Evolutionary conservation across 2,113 vertebrate genomes (phyloP), one percentile per base, ranked within the genome.

Genomic region (Cichladusa arquata): DNA sequence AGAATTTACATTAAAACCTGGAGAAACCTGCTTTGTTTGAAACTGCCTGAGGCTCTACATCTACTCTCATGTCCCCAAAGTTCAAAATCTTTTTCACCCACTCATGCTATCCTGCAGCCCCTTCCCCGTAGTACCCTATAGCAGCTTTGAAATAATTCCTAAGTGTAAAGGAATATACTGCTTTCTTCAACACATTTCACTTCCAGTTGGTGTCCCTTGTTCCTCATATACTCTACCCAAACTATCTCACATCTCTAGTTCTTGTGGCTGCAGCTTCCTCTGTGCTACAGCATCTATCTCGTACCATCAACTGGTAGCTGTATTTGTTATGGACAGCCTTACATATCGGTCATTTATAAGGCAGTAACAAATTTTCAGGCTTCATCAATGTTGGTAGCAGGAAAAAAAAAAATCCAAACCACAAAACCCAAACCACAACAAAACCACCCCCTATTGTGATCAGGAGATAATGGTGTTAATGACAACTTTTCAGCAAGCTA

Each of bases 1-100:
- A 80, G 34, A 80, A 86, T 92, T 92, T 94, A 66, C 71, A 93
- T 94, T 66, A 40, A 66, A 90, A 74, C 47, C 38, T 72, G 69
- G 82, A 78, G 54, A 90, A 96, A 83, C 82, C 58, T 34, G 90
- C 78, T 93, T 82, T 1, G 0, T 67, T 81, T 80, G 67, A 73
- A 83, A 34, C 34, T 73, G 85, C 24, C 48, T 70, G 33, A 54
- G 40, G 36, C 36, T 90, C 23, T 73, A 22, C 16, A 23, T 50
- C 19, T 20, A 31, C 25, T 42, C 54, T 34, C 8, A 57, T 34
- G 15, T 71, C 73, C 8, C 2, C 31, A 47, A 19, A 60, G n/a
- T 36, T 72, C 61, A 74, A 74, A 77, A 74, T 44, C 28, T 65
- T 48, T 71, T 51, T 50, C 22, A 87, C 28, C 8, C 31, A 53